phyloP scores from a whole-genome alignment of 2,888 invertebrate genomes.

The Drosophila acutilabella region DNA sequence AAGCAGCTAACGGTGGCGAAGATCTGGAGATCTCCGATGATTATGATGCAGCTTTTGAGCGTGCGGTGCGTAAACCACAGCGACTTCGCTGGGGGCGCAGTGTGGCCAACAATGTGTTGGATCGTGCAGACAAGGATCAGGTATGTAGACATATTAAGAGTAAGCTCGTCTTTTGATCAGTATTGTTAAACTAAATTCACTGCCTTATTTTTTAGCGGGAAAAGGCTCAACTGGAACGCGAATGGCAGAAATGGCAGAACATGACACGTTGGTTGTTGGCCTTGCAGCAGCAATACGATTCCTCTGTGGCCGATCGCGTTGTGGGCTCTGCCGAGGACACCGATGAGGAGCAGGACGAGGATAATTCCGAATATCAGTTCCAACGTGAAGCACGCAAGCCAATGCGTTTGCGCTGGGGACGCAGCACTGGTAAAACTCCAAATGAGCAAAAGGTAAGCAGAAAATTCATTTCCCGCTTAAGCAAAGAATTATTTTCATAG shows the following conservation, averaged over 20 bases:
- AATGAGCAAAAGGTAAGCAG: slow-evolving; percentile 58
- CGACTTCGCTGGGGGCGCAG: slow-evolving; percentile 82
- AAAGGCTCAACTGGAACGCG: slow-evolving; percentile 38
- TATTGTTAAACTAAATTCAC: not conserved
- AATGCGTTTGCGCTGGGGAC: slow-evolving; percentile 84
- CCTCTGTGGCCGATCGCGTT: slow-evolving; percentile 36
- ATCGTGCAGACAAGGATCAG: slow-evolving; percentile 47
- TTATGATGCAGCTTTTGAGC: slow-evolving; percentile 62
- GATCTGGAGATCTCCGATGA: slow-evolving; percentile 53
- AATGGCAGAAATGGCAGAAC: slow-evolving; percentile 64
- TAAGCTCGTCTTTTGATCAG: too few species aligned
- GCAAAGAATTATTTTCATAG: not conserved
- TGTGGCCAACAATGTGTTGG: slow-evolving; percentile 15
- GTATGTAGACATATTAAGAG: slow-evolving; percentile 47
- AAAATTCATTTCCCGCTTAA: not conserved
- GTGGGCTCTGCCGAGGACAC: slow-evolving; percentile 25
- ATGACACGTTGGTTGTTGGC: slow-evolving; percentile 74
- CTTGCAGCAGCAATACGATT: slow-evolving; percentile 67
- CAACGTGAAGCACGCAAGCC: slow-evolving; percentile 82
- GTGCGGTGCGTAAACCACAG: slow-evolving; percentile 76
- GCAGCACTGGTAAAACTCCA: slow-evolving; percentile 80
- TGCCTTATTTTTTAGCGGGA: slow-evolving; percentile 3
- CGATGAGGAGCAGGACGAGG: slow-evolving; percentile 45
- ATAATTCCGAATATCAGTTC: slow-evolving; percentile 69
- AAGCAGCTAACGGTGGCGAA: slow-evolving; percentile 18